These are phyloP conservation scores for Ectropis crepuscularia DNA, from an alignment of 2,888 invertebrate species.

Conservation along the genomic window DNA sequence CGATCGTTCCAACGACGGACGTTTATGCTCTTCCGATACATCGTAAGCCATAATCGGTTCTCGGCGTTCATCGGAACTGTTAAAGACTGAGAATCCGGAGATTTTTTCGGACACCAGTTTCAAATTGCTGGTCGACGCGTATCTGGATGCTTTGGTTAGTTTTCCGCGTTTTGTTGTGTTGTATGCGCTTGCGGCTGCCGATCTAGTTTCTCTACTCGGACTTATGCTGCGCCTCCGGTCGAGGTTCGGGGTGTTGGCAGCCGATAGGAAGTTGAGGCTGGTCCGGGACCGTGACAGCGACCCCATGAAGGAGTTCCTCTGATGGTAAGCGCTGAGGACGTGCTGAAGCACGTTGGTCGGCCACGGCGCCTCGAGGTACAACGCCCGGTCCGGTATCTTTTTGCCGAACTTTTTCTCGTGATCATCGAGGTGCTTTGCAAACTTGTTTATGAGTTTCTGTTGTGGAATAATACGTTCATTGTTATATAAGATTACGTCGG, in stretches of 20 bases:
- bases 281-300: slow-evolving; percentile 84
- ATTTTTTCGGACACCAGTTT: slow-evolving; percentile 76
- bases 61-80: slow-evolving; percentile 58
- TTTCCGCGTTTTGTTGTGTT: slow-evolving; percentile 65
- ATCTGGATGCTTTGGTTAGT: slow-evolving; percentile 61
- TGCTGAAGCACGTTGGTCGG: slow-evolving; percentile 77
- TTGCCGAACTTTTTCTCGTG: slow-evolving; percentile 77
- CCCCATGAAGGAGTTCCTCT: slow-evolving; percentile 79
- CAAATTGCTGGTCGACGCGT: slow-evolving; percentile 73
- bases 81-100: slow-evolving; percentile 75
- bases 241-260: slow-evolving; percentile 64
- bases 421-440: slow-evolving; percentile 74
- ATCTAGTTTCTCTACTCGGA: slow-evolving; percentile 60
- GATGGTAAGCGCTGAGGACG: slow-evolving; percentile 68
- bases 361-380: slow-evolving; percentile 72
- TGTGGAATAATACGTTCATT: slow-evolving; percentile 45
- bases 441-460: slow-evolving; percentile 68
- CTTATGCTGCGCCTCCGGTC: slow-evolving; percentile 68
- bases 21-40: slow-evolving; percentile 20
- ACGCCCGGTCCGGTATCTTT: slow-evolving; percentile 63
- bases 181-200: slow-evolving; percentile 58
- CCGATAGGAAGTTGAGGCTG: slow-evolving; percentile 73
- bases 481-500: slow-evolving; percentile 14
- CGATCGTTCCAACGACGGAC: slow-evolving; percentile 28
- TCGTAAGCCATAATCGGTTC: slow-evolving; percentile 78